Conservation (phyloP, 2,113 vertebrate genomes). For the Entelurus aequoreus region DNA sequence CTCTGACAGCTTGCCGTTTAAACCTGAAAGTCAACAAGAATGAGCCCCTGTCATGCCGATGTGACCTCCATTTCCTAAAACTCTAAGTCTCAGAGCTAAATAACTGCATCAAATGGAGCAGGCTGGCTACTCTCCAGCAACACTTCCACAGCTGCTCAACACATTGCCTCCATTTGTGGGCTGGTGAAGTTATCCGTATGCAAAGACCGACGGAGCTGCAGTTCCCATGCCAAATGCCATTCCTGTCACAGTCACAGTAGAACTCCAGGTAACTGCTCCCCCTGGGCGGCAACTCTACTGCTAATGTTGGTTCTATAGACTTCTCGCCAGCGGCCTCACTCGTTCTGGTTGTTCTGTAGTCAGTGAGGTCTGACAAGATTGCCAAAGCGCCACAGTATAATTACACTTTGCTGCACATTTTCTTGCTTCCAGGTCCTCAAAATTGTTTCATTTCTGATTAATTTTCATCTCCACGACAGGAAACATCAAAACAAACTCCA, state of each 20-base stretch:
- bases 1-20: too few relatives aligned
- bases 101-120: constrained; percentile 45
- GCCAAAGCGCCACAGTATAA: not conserved
- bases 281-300: not conserved
- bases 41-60: constrained; percentile 22
- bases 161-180: constrained; percentile 51
- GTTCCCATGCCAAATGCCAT: constrained; percentile 39
- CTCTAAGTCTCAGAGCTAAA: constrained; percentile 37
- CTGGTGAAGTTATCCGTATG: constrained; percentile 40
- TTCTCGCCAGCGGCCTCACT: constrained; percentile 10
- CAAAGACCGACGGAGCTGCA: constrained; percentile 19
- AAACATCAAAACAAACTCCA: not conserved
- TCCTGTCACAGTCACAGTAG: constrained; percentile 34
- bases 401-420: not conserved
- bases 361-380: not conserved
- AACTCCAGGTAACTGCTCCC: constrained; percentile 34
- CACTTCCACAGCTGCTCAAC: constrained; percentile 60
- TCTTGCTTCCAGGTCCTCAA: not conserved
- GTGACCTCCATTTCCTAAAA: constrained; percentile 12
- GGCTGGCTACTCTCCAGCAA: constrained; percentile 35
- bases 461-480: not conserved
- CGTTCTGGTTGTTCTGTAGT: not conserved
- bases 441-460: not conserved
- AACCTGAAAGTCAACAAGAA: not conserved
- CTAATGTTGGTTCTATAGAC: constrained; percentile 30